Percentiles rank a stretch among this genome's conserved stretches.
phyloP scores from a whole-genome alignment of 1,140 invertebrate genomes.

The Sitobion miscanthi region DNA sequence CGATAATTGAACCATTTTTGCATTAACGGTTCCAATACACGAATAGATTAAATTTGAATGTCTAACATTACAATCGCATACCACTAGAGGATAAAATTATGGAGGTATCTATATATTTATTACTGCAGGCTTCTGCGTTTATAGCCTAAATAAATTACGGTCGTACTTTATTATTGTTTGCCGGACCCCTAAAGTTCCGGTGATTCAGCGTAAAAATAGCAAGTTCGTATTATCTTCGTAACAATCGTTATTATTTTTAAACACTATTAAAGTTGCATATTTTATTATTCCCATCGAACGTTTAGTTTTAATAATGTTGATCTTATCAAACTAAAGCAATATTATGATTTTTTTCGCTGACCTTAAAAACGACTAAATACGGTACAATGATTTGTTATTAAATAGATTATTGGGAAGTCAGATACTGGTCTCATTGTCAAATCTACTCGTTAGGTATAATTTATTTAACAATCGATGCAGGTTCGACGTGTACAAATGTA shows the following conservation, averaged over 20 bases:
- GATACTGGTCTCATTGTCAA: no score
- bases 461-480: no score
- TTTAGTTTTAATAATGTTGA: not conserved
- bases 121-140: not conserved
- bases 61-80: not conserved
- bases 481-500: no score
- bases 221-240: not conserved
- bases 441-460: no score
- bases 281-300: not conserved
- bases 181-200: not conserved
- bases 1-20: not conserved
- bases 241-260: not conserved
- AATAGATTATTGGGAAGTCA: not conserved
- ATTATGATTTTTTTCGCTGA: not conserved
- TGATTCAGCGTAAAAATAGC: not conserved
- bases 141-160: not conserved
- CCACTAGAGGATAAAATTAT: not conserved
- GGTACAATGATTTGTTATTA: not conserved
- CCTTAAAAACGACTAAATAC: not conserved
- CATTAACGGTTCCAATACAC: not conserved
- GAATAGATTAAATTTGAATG: not conserved
- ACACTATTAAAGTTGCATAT: not conserved
- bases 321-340: not conserved
- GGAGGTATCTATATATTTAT: not conserved
- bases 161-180: not conserved